A percentile compares a stretch with the other conserved stretches of the same genome.
Conservation (phyloP, 2,888 invertebrate genomes). For the Chouioia cunea region DNA sequence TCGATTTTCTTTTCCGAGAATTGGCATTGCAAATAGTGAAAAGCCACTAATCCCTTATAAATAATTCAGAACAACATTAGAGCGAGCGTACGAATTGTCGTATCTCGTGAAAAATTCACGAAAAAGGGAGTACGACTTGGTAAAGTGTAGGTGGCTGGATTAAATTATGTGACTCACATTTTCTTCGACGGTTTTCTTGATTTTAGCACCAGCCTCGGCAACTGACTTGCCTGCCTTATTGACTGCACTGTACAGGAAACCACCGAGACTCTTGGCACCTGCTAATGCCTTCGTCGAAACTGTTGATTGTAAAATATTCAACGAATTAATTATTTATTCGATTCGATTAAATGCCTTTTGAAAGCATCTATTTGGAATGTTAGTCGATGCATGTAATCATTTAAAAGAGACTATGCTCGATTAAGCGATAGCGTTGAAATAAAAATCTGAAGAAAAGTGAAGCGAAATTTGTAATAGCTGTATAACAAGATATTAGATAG, state of each 20-base stretch:
- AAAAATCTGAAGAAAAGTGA: too few species aligned
- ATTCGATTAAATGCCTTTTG: too few species aligned
- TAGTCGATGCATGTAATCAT: too few species aligned
- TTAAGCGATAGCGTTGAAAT: slow-evolving; percentile 11
- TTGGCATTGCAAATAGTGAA: background rate
- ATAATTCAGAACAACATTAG: slow-evolving; percentile 8
- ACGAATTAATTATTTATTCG: background rate
- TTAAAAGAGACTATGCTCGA: background rate
- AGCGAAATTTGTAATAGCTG: too few species aligned
- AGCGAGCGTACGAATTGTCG: background rate
- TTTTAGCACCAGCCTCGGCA: slow-evolving; percentile 90
- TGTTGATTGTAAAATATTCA: slow-evolving; percentile 62
- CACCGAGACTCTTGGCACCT: slow-evolving; percentile 91
- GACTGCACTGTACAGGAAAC: slow-evolving; percentile 93
- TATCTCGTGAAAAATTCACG: background rate
- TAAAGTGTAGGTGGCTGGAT: too few species aligned
- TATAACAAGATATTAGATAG: too few species aligned
- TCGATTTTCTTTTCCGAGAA: too few species aligned
- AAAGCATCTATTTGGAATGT: too few species aligned
- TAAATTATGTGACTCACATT: slow-evolving; percentile 77
- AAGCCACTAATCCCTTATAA: slow-evolving; percentile 7
- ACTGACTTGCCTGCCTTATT: slow-evolving; percentile 96
- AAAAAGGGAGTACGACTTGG: too few species aligned
- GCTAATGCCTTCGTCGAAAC: slow-evolving; percentile 91
- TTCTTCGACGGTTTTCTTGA: slow-evolving; percentile 96